These are phyloP conservation scores for Phrynocephalus vlangalii DNA, from an alignment of 2,797 vertebrate genomes.

Conservation along the genomic window DNA sequence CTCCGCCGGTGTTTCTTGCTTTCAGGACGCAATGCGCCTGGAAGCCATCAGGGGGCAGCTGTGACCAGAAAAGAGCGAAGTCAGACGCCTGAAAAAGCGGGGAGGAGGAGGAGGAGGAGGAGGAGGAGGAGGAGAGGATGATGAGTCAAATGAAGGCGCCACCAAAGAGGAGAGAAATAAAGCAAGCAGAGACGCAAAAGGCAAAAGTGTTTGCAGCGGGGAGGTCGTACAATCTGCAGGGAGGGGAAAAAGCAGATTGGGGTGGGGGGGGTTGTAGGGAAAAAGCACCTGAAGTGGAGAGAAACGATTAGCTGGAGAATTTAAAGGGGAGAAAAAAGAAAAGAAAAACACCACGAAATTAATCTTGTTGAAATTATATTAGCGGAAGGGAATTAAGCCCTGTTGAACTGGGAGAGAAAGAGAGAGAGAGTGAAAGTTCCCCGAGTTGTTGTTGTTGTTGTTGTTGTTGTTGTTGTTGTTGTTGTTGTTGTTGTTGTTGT, in stretches of 20 bases:
- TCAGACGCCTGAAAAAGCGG: background rate
- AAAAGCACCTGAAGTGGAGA: conserved; percentile 6
- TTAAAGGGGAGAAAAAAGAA: conserved; percentile 19
- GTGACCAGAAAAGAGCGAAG: conserved; percentile 70
- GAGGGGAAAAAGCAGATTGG: background rate
- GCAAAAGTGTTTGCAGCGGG: conserved; percentile 4
- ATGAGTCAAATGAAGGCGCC: conserved; percentile 3
- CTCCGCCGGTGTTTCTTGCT: no score
- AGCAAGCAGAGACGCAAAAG: conserved; percentile 19
- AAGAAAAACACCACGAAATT: conserved; percentile 44
- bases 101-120: background rate
- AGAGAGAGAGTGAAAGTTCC: background rate
- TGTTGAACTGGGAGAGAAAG: rapidly evolving
- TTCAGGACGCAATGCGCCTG: conserved; percentile 43
- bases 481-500: no score
- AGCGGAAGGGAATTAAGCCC: conserved; percentile 45
- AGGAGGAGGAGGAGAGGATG: background rate
- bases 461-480: no score
- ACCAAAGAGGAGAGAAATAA: conserved; percentile 42
- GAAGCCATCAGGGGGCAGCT: conserved; percentile 76
- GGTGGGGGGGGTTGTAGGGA: conserved; percentile 3
- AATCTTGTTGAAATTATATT: conserved; percentile 51
- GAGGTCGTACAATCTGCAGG: background rate
- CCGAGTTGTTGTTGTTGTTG: conserved; percentile 24
- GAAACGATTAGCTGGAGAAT: background rate